A percentile compares a stretch with the other conserved stretches of the same genome.
These are phyloP conservation scores for Lacanobia wlatinum DNA, from an alignment of 2,888 invertebrate genomes.

Conservation along the genomic window DNA sequence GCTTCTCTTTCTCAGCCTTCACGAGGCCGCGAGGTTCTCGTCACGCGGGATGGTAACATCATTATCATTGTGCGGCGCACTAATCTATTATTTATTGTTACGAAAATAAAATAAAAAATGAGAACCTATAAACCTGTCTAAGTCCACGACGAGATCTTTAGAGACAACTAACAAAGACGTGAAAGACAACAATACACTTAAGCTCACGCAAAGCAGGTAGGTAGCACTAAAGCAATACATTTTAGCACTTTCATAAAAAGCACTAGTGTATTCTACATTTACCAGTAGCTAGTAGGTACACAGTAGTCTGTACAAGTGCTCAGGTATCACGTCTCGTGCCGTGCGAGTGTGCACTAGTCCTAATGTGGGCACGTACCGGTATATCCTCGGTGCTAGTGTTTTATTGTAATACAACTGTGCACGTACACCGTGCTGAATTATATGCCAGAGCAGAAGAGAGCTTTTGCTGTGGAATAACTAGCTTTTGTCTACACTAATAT, in stretches of 20 bases:
- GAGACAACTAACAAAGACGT: neutral
- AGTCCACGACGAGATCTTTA: no score
- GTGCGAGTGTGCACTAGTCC: constrained; percentile 32
- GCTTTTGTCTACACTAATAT: no score
- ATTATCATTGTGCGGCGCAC: no score
- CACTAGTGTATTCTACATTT: constrained; percentile 12
- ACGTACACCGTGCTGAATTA: constrained; percentile 12
- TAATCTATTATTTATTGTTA: no score
- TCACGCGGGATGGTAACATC: no score
- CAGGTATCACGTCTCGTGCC: constrained; percentile 23
- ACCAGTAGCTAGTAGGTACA: neutral
- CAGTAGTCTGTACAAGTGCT: constrained; percentile 8
- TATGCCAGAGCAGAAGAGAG: neutral
- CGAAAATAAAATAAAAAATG: no score
- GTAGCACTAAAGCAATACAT: constrained; percentile 1
- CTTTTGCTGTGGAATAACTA: neutral
- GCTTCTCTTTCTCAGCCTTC: no score
- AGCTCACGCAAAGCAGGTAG: neutral
- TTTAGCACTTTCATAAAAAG: neutral
- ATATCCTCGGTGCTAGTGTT: constrained; percentile 41
- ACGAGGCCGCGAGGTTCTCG: no score
- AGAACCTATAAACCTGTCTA: no score
- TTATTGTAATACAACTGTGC: constrained; percentile 38
- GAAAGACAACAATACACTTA: neutral
- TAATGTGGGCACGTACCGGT: constrained; percentile 42